Evolutionary conservation across 2,797 vertebrate species (phyloP).

Genomic region (Sebastes miniatus): DNA sequence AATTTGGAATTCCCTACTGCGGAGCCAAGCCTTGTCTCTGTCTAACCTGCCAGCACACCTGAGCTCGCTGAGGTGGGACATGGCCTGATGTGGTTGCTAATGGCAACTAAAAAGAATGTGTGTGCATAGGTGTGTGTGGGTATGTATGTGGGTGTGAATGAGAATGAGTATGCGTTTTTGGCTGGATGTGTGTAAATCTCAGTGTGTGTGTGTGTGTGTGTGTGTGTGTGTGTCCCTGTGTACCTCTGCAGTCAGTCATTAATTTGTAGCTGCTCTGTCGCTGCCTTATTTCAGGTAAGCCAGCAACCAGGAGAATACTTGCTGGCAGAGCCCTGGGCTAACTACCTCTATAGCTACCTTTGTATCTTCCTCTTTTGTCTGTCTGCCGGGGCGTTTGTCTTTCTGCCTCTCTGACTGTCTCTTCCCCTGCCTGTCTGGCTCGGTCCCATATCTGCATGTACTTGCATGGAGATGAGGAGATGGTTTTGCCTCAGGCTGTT

Average conservation of each 20-base stretch:
- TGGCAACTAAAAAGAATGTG: conserved; percentile 45
- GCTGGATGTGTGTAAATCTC: conserved; percentile 1
- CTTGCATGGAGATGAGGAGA: conserved; percentile 47
- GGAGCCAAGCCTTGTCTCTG: conserved; percentile 35
- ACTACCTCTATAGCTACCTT: conserved; percentile 48
- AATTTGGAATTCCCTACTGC: conserved; percentile 45
- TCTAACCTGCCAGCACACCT: conserved; percentile 61
- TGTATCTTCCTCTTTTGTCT: conserved; percentile 45
- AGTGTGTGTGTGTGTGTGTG: conserved; percentile 1
- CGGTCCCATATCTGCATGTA: conserved; percentile 41
- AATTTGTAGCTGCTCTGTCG: conserved; percentile 55
- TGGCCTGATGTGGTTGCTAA: conserved; percentile 54
- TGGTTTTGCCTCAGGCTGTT: conserved; percentile 58
- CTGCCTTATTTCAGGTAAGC: conserved; percentile 51
- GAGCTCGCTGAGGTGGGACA: conserved; percentile 48
- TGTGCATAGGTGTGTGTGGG: conserved; percentile 19
- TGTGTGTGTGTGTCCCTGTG: conserved; percentile 1
- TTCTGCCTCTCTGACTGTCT: conserved; percentile 36
- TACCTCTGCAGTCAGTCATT: conserved; percentile 50
- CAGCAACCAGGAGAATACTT: conserved; percentile 52
- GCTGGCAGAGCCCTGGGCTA: conserved; percentile 54
- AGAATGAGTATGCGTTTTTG: background rate
- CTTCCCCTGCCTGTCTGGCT: conserved; percentile 45
- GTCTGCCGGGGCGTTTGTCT: conserved; percentile 41
- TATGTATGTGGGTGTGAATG: conserved; percentile 5